Base-by-base conservation (phyloP, 1,140 invertebrate species). In the Drosophila pachea region DNA sequence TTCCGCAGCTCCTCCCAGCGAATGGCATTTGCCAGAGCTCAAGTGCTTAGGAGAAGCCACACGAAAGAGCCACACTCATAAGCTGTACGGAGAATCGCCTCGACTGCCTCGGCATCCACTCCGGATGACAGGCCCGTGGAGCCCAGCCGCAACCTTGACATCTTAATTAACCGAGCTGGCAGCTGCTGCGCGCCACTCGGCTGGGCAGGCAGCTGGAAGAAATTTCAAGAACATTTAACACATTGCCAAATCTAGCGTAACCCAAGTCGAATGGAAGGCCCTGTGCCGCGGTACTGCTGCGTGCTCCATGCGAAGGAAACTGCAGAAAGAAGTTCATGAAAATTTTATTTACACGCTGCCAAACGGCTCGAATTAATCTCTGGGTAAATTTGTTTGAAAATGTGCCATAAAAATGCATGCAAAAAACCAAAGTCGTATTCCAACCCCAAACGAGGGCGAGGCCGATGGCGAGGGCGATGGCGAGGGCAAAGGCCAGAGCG, bases 381-480 rank as follows among this genome's bases (percentile, higher is more conserved):
- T 86, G 77, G 76, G 82, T 77, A 86, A 86, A 86, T 86, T 86
- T 86, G 86, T 86, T 86, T 86, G 67, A 86, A 86, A 86, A 86
- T 86, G 77, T 86, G 81, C 81, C 82, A 86, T 81, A 86, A 86
- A 86, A 86, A 81, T 84, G 81, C 81, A 86, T 77, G 71, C 76
- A 86, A 76, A 76, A 81, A 70, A 71, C 16, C n/a, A 50, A 11
- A 38, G 12, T 38, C 43, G n/a, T 31, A 4, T 36, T 14, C 4
- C 56, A 38, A 74, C 61, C 71, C 68, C 36, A n/a, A 32, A 16
- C 22, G 14, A 49, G 22, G 22, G 22, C 22, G 22, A 22, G 22
- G 22, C n/a, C n/a, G n/a, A n/a, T n/a, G n/a, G 22, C 22, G 22
- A 22, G 1, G 22, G 22, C 22, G 22, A 22, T 3, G 22, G 22